Conservation (phyloP, 1,140 invertebrate genomes). For the Anagrus nilaparvatae region DNA sequence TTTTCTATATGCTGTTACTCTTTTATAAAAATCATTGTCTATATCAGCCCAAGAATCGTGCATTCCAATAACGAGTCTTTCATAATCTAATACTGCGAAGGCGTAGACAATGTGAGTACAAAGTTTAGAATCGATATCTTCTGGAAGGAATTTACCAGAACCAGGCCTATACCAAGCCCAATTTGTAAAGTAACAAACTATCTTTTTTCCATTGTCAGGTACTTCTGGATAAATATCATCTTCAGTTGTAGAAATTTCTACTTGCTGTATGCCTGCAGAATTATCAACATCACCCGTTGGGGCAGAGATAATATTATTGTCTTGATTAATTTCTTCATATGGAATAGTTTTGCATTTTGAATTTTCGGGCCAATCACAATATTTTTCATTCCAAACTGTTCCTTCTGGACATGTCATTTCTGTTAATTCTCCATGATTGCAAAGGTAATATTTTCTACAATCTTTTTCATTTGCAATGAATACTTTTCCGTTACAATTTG, state of each 20-base stretch:
- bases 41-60: conserved; percentile 57
- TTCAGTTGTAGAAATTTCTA: no score
- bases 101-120: conserved; percentile 69
- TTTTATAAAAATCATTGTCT: conserved; percentile 58
- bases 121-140: conserved; percentile 53
- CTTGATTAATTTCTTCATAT: background rate
- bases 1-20: conserved; percentile 46
- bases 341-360: conserved; percentile 42
- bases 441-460: conserved; percentile 71
- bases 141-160: conserved; percentile 52
- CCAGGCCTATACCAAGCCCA: conserved; percentile 64
- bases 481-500: conserved; percentile 48
- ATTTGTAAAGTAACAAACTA: conserved; percentile 67
- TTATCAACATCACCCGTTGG: conserved; percentile 9
- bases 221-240: no score
- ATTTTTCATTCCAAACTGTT: conserved; percentile 65
- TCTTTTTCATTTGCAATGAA: conserved; percentile 55
- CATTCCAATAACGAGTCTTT: conserved; percentile 45
- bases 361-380: conserved; percentile 71
- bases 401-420: conserved; percentile 58
- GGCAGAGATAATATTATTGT: background rate
- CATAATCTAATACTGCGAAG: conserved; percentile 54
- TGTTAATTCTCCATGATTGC: conserved; percentile 58
- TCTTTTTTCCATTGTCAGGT: conserved; percentile 42
- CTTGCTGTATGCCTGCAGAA: no score